Evolutionary conservation across 2,113 vertebrate genomes (phyloP).

Genomic region (Todiramphus chloris): DNA sequence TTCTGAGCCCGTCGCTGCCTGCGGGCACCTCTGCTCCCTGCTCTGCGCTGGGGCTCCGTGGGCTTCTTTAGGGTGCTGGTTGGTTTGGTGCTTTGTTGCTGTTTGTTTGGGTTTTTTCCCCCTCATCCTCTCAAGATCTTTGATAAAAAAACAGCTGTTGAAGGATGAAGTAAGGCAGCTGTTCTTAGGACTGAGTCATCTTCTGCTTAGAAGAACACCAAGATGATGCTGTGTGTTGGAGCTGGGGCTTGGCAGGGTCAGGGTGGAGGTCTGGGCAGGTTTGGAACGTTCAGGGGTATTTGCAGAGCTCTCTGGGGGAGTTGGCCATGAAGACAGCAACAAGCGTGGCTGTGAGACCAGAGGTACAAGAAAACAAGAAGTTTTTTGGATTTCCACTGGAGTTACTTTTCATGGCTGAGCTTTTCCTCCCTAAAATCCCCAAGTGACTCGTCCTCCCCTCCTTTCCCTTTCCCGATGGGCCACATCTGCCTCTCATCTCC

Average conservation of each 20-base stretch:
- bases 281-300: fast-evolving
- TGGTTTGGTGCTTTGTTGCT: neutral
- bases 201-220: neutral
- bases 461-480: neutral
- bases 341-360: neutral
- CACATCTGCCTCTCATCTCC: neutral
- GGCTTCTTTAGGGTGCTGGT: neutral
- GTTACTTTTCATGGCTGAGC: neutral
- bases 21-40: neutral
- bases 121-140: neutral
- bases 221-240: neutral
- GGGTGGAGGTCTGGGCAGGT: neutral
- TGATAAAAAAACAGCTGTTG: neutral
- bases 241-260: fast-evolving
- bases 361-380: fast-evolving
- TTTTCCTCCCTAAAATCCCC: neutral
- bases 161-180: neutral
- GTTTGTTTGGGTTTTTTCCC: neutral
- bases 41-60: fast-evolving
- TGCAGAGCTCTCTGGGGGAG: neutral
- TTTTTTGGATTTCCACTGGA: neutral
- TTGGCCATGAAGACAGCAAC: fast-evolving
- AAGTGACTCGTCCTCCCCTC: neutral
- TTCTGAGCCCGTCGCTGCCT: neutral
- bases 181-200: neutral